phyloP scores from a whole-genome alignment of 2,797 vertebrate species.

The Halcyon leucocephala region DNA sequence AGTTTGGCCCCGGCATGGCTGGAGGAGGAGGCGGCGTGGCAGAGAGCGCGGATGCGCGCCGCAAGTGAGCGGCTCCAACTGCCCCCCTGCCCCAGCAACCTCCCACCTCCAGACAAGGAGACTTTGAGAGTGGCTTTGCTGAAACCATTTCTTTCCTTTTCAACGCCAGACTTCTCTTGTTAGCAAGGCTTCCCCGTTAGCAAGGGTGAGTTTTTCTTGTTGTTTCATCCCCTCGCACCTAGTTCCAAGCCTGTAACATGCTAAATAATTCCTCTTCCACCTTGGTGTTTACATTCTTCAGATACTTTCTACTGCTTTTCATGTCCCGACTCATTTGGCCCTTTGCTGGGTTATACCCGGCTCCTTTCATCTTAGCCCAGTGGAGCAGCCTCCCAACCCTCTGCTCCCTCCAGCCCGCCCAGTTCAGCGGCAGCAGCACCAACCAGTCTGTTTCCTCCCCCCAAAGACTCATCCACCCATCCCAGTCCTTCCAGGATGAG shows the following conservation, averaged over 20 bases:
- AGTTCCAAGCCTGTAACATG: slow-evolving; percentile 8
- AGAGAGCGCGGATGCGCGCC: not conserved
- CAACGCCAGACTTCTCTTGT: not conserved
- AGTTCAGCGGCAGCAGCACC: not conserved
- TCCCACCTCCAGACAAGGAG: not conserved
- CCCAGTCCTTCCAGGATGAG: not conserved
- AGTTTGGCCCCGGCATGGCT: not conserved
- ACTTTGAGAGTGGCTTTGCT: not conserved
- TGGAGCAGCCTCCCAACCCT: not conserved
- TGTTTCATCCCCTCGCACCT: slow-evolving; percentile 52
- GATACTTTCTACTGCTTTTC: slow-evolving; percentile 49
- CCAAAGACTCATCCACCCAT: accelerated
- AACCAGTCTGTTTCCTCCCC: not conserved
- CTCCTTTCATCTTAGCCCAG: slow-evolving; percentile 37
- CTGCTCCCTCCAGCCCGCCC: not conserved
- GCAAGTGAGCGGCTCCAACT: not conserved
- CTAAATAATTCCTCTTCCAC: slow-evolving; percentile 71
- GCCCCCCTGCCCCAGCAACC: not conserved
- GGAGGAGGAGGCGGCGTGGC: not conserved
- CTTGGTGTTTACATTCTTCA: slow-evolving; percentile 72
- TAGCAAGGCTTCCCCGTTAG: not conserved
- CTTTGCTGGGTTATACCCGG: not conserved
- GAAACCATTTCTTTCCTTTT: not conserved
- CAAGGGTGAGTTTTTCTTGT: not conserved
- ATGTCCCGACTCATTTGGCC: slow-evolving; percentile 46